Base-by-base conservation (phyloP, 1,140 invertebrate genomes). In the Sycobia sp. region DNA sequence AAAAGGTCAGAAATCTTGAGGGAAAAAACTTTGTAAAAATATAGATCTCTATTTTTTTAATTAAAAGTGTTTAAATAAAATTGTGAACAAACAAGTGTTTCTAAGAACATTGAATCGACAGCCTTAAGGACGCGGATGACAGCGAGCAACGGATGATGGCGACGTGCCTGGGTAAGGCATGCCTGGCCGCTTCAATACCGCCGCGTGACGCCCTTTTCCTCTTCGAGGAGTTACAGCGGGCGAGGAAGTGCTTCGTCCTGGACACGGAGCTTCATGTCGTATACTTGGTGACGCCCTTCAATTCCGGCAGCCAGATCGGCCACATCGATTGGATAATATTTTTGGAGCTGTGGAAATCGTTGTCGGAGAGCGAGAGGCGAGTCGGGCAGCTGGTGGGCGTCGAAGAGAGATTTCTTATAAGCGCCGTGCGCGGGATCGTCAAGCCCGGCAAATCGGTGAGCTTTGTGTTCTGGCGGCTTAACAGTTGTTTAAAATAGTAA, bases 261-360 rank as follows among this genome's bases (percentile, higher is more conserved):
- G 95, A 98, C 73, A 94, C 90, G 68, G 96, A 99, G 74, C 84
- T 99, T 0, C 97, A 99, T 80, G 86, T 98, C 32, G 87, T 99
- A 47, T 99, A 98, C 81, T 82, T 96, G 70, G 93, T 96, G 2
- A 96, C 94, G 4, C 94, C 94, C 1, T 91, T 93, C 57, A 92
- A 90, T 74, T 86, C 91, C 16, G 88, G 90, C 71, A 88, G 87
- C 73, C 88, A 93, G 71, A 89, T 92, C 81, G 83, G 84, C 63
- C 86, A 88, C 56, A 84, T 97, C 34, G 93, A 98, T 79, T 99
- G 96, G 96, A 86, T 95, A 73, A 84, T 90, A 60, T 94, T 90
- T 73, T 79, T 97, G 11, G 88, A 88, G 66, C 73, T 96, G 16
- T 98, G 93, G 93, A 92, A 93, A 71, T 84, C 85, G 38, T 81